Evolutionary conservation across 2,797 vertebrate genomes (phyloP).

Genomic region (Tympanoctomys barrerae): DNA sequence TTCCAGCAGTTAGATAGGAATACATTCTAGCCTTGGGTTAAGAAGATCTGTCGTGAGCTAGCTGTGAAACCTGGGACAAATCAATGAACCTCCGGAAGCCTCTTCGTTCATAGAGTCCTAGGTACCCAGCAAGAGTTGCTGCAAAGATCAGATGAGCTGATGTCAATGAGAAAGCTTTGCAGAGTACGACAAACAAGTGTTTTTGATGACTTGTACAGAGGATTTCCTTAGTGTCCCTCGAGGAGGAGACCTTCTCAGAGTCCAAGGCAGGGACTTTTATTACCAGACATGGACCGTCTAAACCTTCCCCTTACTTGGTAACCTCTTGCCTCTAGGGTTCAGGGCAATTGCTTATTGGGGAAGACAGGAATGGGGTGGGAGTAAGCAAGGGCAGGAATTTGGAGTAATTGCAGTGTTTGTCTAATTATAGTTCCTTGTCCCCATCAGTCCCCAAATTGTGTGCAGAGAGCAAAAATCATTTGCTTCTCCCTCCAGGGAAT

Average conservation of each 20-base stretch:
- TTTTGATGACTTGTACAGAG: neutral
- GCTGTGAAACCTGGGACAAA: neutral
- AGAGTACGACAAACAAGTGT: neutral
- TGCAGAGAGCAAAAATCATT: constrained; percentile 59
- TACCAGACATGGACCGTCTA: neutral
- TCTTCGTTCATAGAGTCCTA: neutral
- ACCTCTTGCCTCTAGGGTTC: constrained; percentile 42
- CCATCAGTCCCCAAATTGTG: neutral
- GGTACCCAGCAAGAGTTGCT: neutral
- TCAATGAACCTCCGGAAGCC: neutral
- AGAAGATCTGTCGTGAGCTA: neutral
- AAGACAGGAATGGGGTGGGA: constrained; percentile 42
- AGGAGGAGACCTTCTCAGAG: neutral
- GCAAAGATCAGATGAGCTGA: neutral
- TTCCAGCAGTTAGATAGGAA: neutral
- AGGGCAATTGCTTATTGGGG: neutral
- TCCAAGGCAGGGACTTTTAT: neutral
- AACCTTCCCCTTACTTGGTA: neutral
- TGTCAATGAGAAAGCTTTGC: neutral
- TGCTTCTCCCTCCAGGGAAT: neutral
- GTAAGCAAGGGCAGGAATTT: constrained; percentile 47
- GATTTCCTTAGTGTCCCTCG: neutral
- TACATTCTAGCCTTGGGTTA: neutral
- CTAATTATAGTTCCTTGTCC: constrained; percentile 26
- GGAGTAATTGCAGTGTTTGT: constrained; percentile 28